These are phyloP conservation scores for Helicoverpa assulta DNA, from an alignment of 2,888 invertebrate genomes.

Conservation along the genomic window DNA sequence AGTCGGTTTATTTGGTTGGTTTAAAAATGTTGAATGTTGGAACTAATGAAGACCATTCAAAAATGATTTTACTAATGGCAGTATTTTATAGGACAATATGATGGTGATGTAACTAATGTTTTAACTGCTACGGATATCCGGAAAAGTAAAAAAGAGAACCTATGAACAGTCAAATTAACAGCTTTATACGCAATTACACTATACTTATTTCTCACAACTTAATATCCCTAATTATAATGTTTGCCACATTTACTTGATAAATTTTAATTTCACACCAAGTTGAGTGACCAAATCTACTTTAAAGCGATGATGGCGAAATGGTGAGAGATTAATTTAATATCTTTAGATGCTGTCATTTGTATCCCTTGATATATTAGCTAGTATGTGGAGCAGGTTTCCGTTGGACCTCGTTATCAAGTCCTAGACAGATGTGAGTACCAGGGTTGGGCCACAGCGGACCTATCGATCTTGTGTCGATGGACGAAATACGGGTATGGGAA, in stretches of 20 bases:
- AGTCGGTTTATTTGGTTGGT: not conserved
- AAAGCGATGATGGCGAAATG: slow-evolving; percentile 42
- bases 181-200: no score
- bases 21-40: no score
- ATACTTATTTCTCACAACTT: no score
- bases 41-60: no score
- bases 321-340: slow-evolving; percentile 7
- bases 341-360: slow-evolving; percentile 25
- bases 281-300: not conserved
- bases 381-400: slow-evolving; percentile 43
- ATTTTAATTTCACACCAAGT: not conserved
- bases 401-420: slow-evolving; percentile 1
- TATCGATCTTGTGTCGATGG: slow-evolving; percentile 34
- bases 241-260: not conserved
- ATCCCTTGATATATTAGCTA: slow-evolving; percentile 29
- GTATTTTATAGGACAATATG: no score
- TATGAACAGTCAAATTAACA: no score
- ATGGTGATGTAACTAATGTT: no score
- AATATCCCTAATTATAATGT: no score
- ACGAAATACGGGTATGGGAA: slow-evolving; percentile 6
- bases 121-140: no score
- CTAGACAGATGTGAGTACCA: slow-evolving; percentile 24
- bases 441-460: slow-evolving; percentile 38
- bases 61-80: no score
- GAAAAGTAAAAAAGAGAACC: no score